A percentile compares a stretch with the other conserved stretches of the same genome.
phyloP scores from a whole-genome alignment of 64 coral and sea anemone species.

The Porites australiensis region DNA sequence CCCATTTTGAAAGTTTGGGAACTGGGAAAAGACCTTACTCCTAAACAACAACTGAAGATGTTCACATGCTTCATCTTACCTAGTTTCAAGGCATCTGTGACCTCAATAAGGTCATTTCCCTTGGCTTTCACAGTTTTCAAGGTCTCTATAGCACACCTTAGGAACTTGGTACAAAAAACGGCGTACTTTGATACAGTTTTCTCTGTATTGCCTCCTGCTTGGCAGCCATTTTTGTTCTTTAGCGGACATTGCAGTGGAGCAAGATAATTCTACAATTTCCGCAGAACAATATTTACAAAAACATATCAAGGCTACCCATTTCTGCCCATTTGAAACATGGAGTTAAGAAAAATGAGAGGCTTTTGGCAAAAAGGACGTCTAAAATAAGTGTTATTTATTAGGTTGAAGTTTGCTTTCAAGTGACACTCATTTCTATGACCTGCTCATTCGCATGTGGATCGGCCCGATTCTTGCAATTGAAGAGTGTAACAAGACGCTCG shows the following conservation, averaged over 20 bases:
- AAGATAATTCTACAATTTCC: conserved; percentile 53
- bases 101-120: not conserved
- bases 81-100: conserved; percentile 34
- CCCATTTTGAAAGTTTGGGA: too few species aligned
- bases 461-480: too few species aligned
- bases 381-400: too few species aligned
- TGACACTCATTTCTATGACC: too few species aligned
- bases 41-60: too few species aligned
- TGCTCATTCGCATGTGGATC: too few species aligned
- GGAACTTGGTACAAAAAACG: conserved; percentile 54
- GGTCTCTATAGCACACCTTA: conserved; percentile 64
- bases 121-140: conserved; percentile 42
- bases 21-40: too few species aligned
- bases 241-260: conserved; percentile 18
- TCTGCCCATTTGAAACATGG: not conserved
- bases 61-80: not conserved
- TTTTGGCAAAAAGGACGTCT: too few species aligned
- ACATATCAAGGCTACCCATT: not conserved
- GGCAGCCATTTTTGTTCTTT: conserved; percentile 51
- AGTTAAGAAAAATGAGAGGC: too few species aligned
- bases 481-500: too few species aligned
- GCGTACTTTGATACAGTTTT: conserved; percentile 55
- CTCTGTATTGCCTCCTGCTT: conserved; percentile 20
- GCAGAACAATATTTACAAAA: not conserved
- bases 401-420: too few species aligned